Conservation (phyloP, 1,140 invertebrate species). For the Papilio xuthus region DNA sequence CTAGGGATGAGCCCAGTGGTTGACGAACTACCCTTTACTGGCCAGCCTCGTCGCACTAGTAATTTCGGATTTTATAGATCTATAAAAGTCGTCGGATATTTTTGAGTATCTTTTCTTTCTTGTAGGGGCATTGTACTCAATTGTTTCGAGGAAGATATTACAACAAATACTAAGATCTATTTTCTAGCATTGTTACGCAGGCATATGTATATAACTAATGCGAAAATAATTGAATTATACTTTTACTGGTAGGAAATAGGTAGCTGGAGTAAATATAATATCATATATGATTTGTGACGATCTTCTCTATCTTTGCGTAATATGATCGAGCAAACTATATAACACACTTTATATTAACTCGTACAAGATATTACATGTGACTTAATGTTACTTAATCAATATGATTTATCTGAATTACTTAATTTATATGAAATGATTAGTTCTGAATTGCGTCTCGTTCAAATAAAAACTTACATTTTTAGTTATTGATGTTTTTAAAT, state of each 20-base stretch:
- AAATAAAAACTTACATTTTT: neutral
- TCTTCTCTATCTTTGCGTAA: constrained; percentile 1
- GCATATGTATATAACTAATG: neutral
- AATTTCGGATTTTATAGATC: too few species aligned
- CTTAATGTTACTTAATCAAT: neutral
- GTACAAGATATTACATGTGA: neutral
- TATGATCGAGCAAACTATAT: neutral
- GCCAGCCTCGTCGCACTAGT: too few species aligned
- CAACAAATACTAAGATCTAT: neutral
- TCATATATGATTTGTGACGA: neutral
- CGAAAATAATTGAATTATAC: constrained; percentile 11
- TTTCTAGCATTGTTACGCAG: neutral
- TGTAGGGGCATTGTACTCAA: too few species aligned
- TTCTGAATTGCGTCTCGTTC: neutral
- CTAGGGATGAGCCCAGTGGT: too few species aligned
- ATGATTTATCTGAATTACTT: neutral
- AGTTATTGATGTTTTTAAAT: neutral
- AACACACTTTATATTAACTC: neutral
- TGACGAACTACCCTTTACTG: too few species aligned
- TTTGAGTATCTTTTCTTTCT: too few species aligned
- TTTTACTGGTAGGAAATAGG: neutral
- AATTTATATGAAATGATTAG: neutral
- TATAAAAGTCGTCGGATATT: too few species aligned
- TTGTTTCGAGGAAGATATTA: neutral
- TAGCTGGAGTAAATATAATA: neutral